Base-by-base conservation (phyloP, 1,140 invertebrate genomes). In the honey bee (Apis mellifera) region DNA sequence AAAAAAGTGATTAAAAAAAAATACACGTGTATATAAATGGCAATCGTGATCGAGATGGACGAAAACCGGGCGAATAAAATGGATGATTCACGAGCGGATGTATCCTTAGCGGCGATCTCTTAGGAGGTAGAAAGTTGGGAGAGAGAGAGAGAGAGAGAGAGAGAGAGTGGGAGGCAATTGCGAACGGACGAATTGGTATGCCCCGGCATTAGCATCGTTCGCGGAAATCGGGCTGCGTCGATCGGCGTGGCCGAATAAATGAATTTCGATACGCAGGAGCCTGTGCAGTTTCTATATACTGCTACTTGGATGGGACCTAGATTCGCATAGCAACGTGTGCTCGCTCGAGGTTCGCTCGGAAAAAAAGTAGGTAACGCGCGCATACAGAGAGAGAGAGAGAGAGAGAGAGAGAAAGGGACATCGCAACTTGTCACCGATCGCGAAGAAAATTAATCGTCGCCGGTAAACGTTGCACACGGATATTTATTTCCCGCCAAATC, bases 151-250 rank as follows among this genome's bases (percentile, higher is more conserved):
- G n/a, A n/a, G n/a, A n/a, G n/a, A n/a, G n/a, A n/a, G n/a, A n/a
- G n/a, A n/a, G n/a, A n/a, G 32, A 72, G 86, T 88, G 86, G 86
- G 87, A 88, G 87, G 77, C 80, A 88, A 88, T 87, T 87, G 83
- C 83, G 70, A 85, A 83, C 85, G 54, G 66, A 59, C 77, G 83
- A 75, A 60, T 76, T 76, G 79, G 17, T 76, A 83, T 79, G 71
- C 62, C 26, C 17, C n/a, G 55, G 8, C 83, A 88, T 88, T 88
- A 83, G 80, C 87, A 88, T 88, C 70, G 80, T 75, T 88, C 85
- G 73, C 84, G 86, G 84, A 88, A 88, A 88, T 79, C 87, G 82
- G 79, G 59, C 79, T 85, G 84, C 84, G 87, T 48, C 73, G 86
- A 87, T 88, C 84, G 83, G 9, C 86, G 62, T 72, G 84, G 26